Evolutionary conservation across 2,888 invertebrate genomes (phyloP), one percentile per base, ranked within the genome.

Genomic region (Raillietiella orientalis): DNA sequence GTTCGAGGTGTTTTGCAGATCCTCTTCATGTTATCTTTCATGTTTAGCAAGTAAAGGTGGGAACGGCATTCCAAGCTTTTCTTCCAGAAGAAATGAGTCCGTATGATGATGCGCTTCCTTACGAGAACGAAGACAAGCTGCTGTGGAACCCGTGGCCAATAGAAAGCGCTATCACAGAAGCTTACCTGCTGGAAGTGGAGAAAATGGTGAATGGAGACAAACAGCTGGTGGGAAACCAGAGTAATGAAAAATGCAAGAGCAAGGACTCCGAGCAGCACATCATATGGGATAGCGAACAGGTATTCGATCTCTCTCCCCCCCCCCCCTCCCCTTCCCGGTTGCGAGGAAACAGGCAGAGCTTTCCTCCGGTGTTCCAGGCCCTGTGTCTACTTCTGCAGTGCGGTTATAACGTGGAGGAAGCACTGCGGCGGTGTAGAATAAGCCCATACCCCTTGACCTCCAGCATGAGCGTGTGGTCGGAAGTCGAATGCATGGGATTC

Each of bases 401-500:
- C 48, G 84, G 79, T 2, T 75, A 84, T 43, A 84, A 79, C 47
- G 58, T 67, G n/a, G 84, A 84, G 30, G 84, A 87, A 49, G 87
- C 87, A 1, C 46, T 84, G 27, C 50, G 82, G 30, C 54, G 82
- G 27, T 59, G 66, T 29, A 56, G 67, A 24, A 60, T 74, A 41
- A 65, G 67, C 34, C 60, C 62, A 4, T 24, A 34, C 52, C 58
- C 9, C 20, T 58, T 59, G 11, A 55, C 62, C 2, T 69, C 70
- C 38, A 62, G 66, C 1, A 63, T 66, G 54, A 74, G 71, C 38
- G 55, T 74, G 3, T 93, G 90, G 87, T 82, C 84, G 2, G 87
- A 90, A 44, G 84, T 87, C 40, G 93, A 96, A 44, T 84, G 84
- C 47, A 59, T 74, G 28, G 77, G 79, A 46, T 96, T 96, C 50